Evolutionary conservation across 2,113 vertebrate species (phyloP).

Genomic region (Ia io): DNA sequence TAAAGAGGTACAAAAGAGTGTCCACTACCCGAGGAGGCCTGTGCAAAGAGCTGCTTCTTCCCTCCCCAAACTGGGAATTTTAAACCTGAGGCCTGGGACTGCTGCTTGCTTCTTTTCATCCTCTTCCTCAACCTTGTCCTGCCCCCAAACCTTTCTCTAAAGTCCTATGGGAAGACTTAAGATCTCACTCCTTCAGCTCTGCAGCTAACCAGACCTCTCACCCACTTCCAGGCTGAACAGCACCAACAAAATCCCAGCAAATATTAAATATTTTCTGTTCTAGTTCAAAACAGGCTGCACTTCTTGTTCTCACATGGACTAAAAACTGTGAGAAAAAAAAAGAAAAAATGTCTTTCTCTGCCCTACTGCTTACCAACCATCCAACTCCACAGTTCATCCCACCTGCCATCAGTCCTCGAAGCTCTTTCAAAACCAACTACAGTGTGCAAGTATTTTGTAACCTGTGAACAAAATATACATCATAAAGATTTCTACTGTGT

Average conservation of each 20-base stretch:
- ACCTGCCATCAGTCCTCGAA: constrained; percentile 32
- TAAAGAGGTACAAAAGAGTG: not conserved
- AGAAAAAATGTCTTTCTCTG: constrained; percentile 50
- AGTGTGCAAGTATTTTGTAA: constrained; percentile 83
- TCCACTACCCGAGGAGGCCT: not conserved
- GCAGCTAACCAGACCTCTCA: not conserved
- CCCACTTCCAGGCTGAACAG: not conserved
- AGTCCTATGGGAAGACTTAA: no score
- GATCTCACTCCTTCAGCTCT: not conserved
- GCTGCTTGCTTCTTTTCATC: not conserved
- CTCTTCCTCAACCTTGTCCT: not conserved
- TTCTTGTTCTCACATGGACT: constrained; percentile 38
- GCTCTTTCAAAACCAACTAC: constrained; percentile 77
- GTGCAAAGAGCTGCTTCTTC: not conserved
- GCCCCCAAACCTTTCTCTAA: not conserved
- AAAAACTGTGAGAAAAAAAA: constrained; percentile 56
- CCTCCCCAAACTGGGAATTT: constrained; percentile 53
- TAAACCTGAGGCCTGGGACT: not conserved
- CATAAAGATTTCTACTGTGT: constrained; percentile 78
- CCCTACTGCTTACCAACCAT: not conserved
- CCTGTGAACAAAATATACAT: constrained; percentile 83
- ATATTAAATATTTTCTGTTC: constrained; percentile 66
- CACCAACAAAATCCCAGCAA: constrained; percentile 9
- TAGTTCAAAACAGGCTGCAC: constrained; percentile 65
- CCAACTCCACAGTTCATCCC: constrained; percentile 45